Percentiles rank a stretch among this genome's conserved stretches.
phyloP scores from a whole-genome alignment of 2,113 vertebrate species.

The Calonectris borealis region DNA sequence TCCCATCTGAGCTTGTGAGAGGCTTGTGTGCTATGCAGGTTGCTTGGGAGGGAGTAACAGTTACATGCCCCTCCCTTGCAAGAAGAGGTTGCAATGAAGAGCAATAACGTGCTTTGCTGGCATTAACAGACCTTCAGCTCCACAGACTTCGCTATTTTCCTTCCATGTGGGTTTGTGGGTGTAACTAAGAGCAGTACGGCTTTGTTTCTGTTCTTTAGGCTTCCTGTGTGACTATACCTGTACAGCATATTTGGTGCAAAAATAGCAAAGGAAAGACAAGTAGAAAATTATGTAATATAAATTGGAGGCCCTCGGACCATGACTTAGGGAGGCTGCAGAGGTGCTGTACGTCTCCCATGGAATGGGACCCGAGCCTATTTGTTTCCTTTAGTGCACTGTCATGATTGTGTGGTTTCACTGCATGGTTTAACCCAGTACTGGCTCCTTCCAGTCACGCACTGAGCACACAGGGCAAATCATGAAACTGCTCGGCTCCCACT shows the following conservation, averaged over 20 bases:
- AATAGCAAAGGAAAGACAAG: not conserved
- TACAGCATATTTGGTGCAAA: not conserved
- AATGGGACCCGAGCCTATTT: not conserved
- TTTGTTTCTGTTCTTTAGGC: not conserved
- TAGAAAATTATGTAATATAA: not conserved
- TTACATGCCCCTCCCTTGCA: not conserved
- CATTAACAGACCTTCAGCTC: not conserved
- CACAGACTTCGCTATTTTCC: not conserved
- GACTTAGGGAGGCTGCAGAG: not conserved
- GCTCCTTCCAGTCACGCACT: not conserved
- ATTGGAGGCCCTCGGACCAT: accelerated
- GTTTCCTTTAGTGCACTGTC: not conserved
- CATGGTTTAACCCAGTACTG: not conserved
- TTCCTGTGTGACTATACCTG: not conserved
- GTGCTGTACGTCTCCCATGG: not conserved
- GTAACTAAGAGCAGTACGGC: not conserved
- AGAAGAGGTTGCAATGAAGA: not conserved
- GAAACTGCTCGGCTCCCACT: not conserved
- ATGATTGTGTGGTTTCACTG: not conserved
- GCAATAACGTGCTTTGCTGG: not conserved
- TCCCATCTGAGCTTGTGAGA: not conserved
- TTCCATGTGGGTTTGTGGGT: not conserved
- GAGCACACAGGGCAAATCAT: not conserved
- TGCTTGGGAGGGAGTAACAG: not conserved
- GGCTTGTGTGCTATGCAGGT: not conserved